phyloP scores from a whole-genome alignment of 2,888 invertebrate genomes.

The Clusia tigrina region DNA sequence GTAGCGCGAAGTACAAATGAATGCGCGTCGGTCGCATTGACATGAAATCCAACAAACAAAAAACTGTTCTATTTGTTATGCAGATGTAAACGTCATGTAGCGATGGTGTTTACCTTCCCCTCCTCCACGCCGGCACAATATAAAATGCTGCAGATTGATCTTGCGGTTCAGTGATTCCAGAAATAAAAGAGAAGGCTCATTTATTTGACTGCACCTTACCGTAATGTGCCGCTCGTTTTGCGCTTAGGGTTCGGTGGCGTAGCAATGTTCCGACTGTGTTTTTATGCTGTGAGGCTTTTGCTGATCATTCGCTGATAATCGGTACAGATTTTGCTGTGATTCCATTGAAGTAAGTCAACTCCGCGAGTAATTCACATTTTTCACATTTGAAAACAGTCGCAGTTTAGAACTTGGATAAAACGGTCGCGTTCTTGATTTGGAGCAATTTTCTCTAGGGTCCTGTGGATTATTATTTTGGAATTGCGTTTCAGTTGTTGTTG shows the following conservation, averaged over 20 bases:
- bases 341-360: constrained; percentile 15
- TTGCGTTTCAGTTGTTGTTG: constrained; percentile 2
- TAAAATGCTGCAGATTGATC: constrained; percentile 7
- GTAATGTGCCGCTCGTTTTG: neutral
- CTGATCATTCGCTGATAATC: constrained; percentile 28
- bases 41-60: constrained; percentile 20
- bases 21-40: constrained; percentile 12
- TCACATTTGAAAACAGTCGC: constrained; percentile 21
- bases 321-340: constrained; percentile 24
- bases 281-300: constrained; percentile 23
- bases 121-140: neutral
- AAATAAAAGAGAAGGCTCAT: constrained; percentile 20
- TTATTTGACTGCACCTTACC: constrained; percentile 24
- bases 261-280: constrained; percentile 23
- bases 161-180: constrained; percentile 34
- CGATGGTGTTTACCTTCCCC: constrained; percentile 8
- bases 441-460: neutral
- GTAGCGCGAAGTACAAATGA: constrained; percentile 25
- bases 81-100: constrained; percentile 31
- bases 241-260: constrained; percentile 29
- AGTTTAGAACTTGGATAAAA: constrained; percentile 26
- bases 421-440: constrained; percentile 16
- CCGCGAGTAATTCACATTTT: constrained; percentile 7
- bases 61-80: constrained; percentile 29
- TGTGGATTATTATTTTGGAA: neutral